phyloP scores from a whole-genome alignment of 1,140 invertebrate species.

The Bombus haemorrhoidalis region DNA sequence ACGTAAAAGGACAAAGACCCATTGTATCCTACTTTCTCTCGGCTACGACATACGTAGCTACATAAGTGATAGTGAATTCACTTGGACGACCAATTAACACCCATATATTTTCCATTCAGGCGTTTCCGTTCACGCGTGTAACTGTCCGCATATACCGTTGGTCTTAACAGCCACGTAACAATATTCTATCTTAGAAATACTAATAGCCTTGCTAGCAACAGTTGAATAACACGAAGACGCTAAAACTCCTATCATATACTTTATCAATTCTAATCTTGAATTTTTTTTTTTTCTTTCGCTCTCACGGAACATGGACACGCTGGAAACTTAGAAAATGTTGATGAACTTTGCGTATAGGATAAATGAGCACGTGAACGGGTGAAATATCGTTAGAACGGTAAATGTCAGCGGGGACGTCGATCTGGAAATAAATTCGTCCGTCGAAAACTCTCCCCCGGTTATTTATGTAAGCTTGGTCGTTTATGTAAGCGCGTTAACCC shows the following conservation, averaged over 20 bases:
- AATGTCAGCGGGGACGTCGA: conserved; percentile 23
- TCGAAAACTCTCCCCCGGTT: background rate
- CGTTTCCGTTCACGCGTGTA: conserved; percentile 17
- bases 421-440: conserved; percentile 2
- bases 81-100: conserved; percentile 28
- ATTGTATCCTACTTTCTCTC: too few species aligned
- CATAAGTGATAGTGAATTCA: background rate
- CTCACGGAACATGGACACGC: background rate
- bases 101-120: conserved; percentile 21
- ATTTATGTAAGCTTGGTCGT: conserved; percentile 14
- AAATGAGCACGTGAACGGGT: background rate
- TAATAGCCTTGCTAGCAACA: background rate
- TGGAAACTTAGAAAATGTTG: background rate
- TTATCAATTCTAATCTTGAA: too few species aligned
- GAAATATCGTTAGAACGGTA: conserved; percentile 13
- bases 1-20: too few species aligned
- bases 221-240: too few species aligned
- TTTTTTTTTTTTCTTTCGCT: too few species aligned
- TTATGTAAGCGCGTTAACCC: background rate
- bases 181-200: background rate
- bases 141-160: conserved; percentile 16
- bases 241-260: too few species aligned
- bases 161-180: background rate
- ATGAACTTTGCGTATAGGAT: background rate
- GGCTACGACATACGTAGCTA: too few species aligned